These are phyloP conservation scores for Habroteleia sp. DNA, from an alignment of 2,888 invertebrate species.

Conservation along the genomic window DNA sequence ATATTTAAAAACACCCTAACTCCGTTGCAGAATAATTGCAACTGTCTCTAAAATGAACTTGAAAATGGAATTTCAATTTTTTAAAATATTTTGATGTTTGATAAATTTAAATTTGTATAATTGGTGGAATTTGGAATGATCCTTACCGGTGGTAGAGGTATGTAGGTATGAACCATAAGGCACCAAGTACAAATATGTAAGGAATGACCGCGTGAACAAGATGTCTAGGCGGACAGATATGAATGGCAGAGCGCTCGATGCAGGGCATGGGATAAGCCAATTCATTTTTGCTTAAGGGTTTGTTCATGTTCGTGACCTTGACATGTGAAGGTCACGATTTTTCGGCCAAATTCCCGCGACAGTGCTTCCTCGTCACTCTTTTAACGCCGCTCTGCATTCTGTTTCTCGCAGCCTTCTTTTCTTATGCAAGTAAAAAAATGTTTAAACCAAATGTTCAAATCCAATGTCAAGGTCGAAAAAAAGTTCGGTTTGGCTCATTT, in stretches of 20 bases:
- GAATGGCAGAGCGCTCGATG: conserved; percentile 68
- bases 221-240: conserved; percentile 68
- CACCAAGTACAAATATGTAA: conserved; percentile 72
- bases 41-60: no score
- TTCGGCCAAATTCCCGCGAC: conserved; percentile 23
- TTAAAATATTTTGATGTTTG: no score
- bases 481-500: no score
- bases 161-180: conserved; percentile 73
- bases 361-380: conserved; percentile 34
- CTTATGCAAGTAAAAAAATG: no score
- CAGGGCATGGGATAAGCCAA: conserved; percentile 69
- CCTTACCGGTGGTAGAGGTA: conserved; percentile 75
- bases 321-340: conserved; percentile 61
- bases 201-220: conserved; percentile 72
- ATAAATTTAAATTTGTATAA: no score
- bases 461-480: no score
- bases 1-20: no score
- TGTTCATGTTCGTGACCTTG: conserved; percentile 55
- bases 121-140: no score
- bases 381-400: conserved; percentile 44
- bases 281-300: conserved; percentile 40
- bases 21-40: no score
- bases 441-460: no score
- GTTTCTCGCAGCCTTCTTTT: conserved; percentile 36
- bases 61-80: no score